These are phyloP conservation scores for Globia sparganii DNA, from an alignment of 2,888 invertebrate genomes.

Conservation along the genomic window DNA sequence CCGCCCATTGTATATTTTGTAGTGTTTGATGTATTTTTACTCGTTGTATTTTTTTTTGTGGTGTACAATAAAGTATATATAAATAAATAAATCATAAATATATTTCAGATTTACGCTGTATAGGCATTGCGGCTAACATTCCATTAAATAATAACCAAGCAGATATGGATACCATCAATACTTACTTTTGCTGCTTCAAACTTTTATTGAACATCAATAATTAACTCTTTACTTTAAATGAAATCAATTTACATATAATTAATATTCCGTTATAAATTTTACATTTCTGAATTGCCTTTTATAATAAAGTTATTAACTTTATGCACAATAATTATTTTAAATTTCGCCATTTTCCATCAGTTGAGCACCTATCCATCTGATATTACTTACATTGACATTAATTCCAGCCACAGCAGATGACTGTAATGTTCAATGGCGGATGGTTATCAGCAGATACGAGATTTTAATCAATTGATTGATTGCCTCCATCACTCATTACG, in stretches of 20 bases:
- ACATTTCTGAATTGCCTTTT: constrained; percentile 18
- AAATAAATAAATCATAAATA: too few relatives aligned
- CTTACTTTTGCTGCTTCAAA: background rate
- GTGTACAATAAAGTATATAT: too few relatives aligned
- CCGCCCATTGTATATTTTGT: too few relatives aligned
- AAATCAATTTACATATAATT: background rate
- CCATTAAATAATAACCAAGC: background rate
- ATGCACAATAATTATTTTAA: constrained; percentile 32
- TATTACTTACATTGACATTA: constrained; percentile 2
- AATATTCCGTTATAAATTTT: constrained; percentile 15
- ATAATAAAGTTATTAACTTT: constrained; percentile 12
- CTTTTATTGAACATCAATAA: background rate
- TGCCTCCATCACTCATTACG: constrained; percentile 50
- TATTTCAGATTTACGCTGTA: too few relatives aligned
- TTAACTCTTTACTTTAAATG: constrained; percentile 3
- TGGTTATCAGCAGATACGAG: constrained; percentile 43
- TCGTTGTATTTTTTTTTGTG: too few relatives aligned
- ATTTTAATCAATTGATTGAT: constrained; percentile 63
- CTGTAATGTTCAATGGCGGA: constrained; percentile 38
- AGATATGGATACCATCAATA: background rate
- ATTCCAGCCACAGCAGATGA: constrained; percentile 8
- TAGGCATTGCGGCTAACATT: background rate
- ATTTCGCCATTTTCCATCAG: constrained; percentile 24
- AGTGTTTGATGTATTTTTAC: too few relatives aligned
- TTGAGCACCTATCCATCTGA: constrained; percentile 22